Base-by-base conservation (phyloP, 2,888 invertebrate species). In the Caenorhabditis sp. region DNA sequence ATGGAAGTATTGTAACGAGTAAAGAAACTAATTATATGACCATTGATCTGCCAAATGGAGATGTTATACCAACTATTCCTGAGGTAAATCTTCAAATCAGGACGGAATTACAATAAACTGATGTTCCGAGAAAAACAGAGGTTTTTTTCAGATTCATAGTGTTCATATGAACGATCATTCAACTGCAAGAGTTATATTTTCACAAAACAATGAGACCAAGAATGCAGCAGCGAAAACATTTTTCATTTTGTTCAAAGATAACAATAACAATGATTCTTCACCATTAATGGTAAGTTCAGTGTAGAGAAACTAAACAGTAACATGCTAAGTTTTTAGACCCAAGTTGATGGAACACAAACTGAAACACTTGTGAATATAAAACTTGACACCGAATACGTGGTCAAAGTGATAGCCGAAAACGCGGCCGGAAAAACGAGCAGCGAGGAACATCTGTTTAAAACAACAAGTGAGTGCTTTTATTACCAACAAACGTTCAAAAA, bases 331-430 rank as follows among this genome's bases (percentile, higher is more conserved):
- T 68, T 82, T 17, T 67, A 83, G 76, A 67, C 63, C 1, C 68
- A 71, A 66, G 76, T 82, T 14, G 70, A 75, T 43, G 75, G 68
- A 50, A 49, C 54, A 8, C 67, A 71, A 50, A 68, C 53, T 43
- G 76, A 80, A 21, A 62, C 73, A 27, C 61, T 77, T 26, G 60
- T 84, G 14, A 69, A 74, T n/a, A 67, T 85, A 21, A 50, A 60
- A n/a, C 60, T 77, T 31, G 75, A 79, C 59, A 70, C 71, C 23
- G 66, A 76, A 12, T 85, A 85, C 64, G 54, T 70, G 8, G 69
- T 84, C 14, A 65, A 67, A 8, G 73, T 82, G 14, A 62, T 76
- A 17, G 84, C 85, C 4, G 82, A 81, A 59, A 85, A 85, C 56
- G 62, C 69, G 17, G 83, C 78, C 26, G 83, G 84, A 63, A 70